Percentiles rank a stretch among this genome's conserved stretches.
phyloP scores from a whole-genome alignment of 2,113 vertebrate genomes.

The Shinisaurus crocodilurus region DNA sequence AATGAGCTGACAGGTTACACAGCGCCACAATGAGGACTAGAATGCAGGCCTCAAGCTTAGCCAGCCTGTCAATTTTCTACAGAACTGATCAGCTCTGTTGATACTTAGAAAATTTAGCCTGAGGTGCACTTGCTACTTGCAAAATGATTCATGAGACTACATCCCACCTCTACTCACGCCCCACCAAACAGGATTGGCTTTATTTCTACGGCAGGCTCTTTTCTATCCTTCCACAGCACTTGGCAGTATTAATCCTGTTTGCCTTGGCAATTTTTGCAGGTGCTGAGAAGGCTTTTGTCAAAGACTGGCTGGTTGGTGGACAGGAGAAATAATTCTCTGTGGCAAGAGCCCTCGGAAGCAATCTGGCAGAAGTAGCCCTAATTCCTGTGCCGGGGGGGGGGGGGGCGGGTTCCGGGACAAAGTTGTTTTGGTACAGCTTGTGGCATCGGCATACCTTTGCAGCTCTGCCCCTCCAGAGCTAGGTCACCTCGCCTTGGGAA shows the following conservation, averaged over 20 bases:
- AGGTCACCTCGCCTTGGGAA: background rate
- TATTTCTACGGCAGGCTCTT: background rate
- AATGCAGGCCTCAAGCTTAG: background rate
- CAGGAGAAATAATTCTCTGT: slow-evolving; percentile 22
- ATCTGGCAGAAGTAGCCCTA: background rate
- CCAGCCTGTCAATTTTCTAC: background rate
- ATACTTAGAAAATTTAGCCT: background rate
- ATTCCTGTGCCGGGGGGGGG: background rate
- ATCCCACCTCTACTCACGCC: background rate
- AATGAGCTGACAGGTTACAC: background rate
- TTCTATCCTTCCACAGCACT: background rate
- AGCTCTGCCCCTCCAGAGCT: background rate
- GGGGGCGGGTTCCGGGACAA: too few species aligned
- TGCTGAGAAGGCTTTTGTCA: slow-evolving; percentile 16
- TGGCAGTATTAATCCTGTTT: background rate
- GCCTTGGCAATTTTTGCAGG: background rate
- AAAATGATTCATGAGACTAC: background rate
- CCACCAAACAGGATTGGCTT: background rate
- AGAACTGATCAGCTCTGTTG: background rate
- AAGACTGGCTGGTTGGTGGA: too few species aligned
- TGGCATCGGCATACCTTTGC: background rate
- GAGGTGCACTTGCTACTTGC: background rate
- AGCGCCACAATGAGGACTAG: background rate
- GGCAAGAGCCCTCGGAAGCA: slow-evolving; percentile 1
- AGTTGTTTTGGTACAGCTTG: background rate